These are phyloP conservation scores for Cyanistes caeruleus DNA, from an alignment of 2,113 vertebrate genomes.

Conservation along the genomic window DNA sequence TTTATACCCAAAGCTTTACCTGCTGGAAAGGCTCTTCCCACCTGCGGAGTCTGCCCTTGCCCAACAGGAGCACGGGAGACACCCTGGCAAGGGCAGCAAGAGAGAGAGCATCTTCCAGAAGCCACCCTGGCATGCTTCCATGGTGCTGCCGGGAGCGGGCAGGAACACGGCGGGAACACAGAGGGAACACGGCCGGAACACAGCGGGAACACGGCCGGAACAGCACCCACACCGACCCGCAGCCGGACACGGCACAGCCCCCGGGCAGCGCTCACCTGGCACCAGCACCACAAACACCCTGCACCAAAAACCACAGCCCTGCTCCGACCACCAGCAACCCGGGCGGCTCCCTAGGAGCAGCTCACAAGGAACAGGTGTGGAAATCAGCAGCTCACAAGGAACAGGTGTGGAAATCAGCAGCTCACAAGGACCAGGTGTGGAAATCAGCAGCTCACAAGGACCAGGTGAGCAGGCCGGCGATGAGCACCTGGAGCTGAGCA, in stretches of 20 bases:
- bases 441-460: no score
- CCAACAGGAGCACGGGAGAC: background rate
- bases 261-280: background rate
- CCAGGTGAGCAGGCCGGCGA: no score
- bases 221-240: background rate
- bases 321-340: no score
- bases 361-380: no score
- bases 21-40: background rate
- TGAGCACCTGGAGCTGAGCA: no score
- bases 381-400: no score
- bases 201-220: background rate
- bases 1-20: background rate
- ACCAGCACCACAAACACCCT: no score
- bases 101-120: background rate
- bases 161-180: no score
- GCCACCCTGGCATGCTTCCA: background rate
- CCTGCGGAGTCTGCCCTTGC: accelerated
- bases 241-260: background rate
- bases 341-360: no score
- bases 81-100: background rate
- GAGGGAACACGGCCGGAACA: background rate
- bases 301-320: no score
- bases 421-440: no score
- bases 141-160: background rate
- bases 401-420: no score